A percentile compares a stretch with the other conserved stretches of the same genome.
phyloP scores from a whole-genome alignment of 2,888 invertebrate species.

The Incurvaria masculella region DNA sequence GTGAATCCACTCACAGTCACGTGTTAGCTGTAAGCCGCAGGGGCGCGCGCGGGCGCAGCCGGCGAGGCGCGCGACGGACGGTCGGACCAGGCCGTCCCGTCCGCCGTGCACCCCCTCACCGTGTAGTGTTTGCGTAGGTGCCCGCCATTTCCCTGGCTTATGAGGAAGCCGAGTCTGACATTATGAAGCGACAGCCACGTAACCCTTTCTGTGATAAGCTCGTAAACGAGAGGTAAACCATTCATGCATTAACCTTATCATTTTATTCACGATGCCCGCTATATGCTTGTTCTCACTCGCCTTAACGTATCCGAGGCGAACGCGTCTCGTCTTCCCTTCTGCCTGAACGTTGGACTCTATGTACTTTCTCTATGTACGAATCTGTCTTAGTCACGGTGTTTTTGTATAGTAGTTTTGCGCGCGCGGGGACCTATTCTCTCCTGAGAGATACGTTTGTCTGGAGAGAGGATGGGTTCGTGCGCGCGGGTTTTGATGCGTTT shows the following conservation, averaged over 20 bases:
- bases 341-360: background rate
- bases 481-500: slow-evolving; percentile 40
- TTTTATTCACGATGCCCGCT: slow-evolving; percentile 31
- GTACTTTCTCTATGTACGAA: background rate
- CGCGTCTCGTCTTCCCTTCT: background rate
- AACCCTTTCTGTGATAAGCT: slow-evolving; percentile 97
- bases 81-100: slow-evolving; percentile 18
- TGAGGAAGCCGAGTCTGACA: slow-evolving; percentile 97
- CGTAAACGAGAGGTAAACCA: slow-evolving; percentile 93
- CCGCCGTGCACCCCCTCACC: slow-evolving; percentile 42
- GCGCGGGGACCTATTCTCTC: background rate
- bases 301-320: background rate
- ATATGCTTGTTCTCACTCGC: slow-evolving; percentile 43
- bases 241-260: slow-evolving; percentile 29
- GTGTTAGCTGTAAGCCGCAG: slow-evolving; percentile 5
- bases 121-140: slow-evolving; percentile 68
- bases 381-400: background rate
- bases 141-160: slow-evolving; percentile 98
- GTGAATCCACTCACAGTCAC: background rate
- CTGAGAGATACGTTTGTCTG: background rate
- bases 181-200: slow-evolving; percentile 98
- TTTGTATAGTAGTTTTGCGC: background rate
- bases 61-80: slow-evolving; percentile 7
- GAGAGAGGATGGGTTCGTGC: slow-evolving; percentile 7
- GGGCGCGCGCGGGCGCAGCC: slow-evolving; percentile 23